These are phyloP conservation scores for Callipepla californica DNA, from an alignment of 2,113 vertebrate species.

Conservation along the genomic window DNA sequence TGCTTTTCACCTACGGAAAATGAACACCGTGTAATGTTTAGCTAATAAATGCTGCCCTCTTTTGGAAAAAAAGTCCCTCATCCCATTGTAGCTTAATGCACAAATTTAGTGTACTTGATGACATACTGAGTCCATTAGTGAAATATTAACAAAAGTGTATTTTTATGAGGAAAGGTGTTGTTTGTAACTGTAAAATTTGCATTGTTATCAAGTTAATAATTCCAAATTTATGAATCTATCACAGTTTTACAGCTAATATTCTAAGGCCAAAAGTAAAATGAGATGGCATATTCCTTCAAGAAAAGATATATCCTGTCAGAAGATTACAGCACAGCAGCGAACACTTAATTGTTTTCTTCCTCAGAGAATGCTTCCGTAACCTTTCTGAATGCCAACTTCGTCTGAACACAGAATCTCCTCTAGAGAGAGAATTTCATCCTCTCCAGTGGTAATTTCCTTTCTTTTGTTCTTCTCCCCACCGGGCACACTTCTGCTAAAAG, in stretches of 20 bases:
- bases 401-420: not conserved
- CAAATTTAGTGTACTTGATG: not conserved
- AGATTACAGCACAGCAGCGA: not conserved
- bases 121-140: not conserved
- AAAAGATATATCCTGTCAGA: not conserved
- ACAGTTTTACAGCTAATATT: not conserved
- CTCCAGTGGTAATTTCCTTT: not conserved
- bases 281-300: not conserved
- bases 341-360: not conserved
- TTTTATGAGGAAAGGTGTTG: not conserved
- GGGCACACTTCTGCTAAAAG: accelerated
- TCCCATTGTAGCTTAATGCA: not conserved
- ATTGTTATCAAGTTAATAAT: not conserved
- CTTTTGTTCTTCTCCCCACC: not conserved
- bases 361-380: not conserved
- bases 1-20: not conserved
- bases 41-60: slow-evolving; percentile 81
- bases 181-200: not conserved
- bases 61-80: slow-evolving; percentile 40
- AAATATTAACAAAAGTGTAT: not conserved
- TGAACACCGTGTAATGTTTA: not conserved
- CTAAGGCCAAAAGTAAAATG: not conserved
- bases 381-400: not conserved
- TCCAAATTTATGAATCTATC: not conserved
- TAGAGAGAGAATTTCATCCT: not conserved